phyloP scores from a whole-genome alignment of 2,797 vertebrate species.

The Valencia hispanica region DNA sequence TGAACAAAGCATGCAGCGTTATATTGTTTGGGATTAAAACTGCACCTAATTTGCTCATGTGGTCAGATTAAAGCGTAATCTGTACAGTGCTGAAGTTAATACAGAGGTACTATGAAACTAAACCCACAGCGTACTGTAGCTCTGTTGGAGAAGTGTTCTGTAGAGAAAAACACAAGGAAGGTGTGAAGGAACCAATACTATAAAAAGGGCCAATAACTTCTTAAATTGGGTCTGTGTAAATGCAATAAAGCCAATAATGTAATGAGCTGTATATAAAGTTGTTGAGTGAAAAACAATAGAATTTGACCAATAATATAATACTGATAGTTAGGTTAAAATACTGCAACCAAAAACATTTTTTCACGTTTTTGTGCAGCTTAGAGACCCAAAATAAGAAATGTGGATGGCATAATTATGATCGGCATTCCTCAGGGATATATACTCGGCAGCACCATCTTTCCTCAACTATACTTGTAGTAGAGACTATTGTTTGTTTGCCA shows the following conservation, averaged over 20 bases:
- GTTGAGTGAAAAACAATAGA: neutral
- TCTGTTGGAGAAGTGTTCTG: neutral
- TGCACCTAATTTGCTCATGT: conserved; percentile 4
- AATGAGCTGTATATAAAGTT: neutral
- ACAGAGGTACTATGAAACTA: conserved; percentile 13
- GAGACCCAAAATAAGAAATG: neutral
- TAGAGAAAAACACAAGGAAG: neutral
- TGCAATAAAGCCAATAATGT: neutral
- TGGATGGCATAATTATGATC: neutral
- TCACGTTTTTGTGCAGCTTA: neutral
- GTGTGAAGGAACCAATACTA: neutral
- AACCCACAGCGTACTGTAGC: conserved; percentile 1
- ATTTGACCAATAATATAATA: neutral
- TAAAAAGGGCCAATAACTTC: neutral
- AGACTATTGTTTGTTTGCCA: neutral
- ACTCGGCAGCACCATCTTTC: neutral
- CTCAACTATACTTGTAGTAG: neutral
- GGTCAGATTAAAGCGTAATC: conserved; percentile 12
- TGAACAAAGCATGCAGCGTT: neutral
- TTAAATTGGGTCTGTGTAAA: neutral
- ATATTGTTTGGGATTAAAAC: conserved; percentile 29
- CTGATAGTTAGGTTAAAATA: neutral
- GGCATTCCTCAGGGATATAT: neutral
- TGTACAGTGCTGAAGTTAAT: conserved; percentile 6
- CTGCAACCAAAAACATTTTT: too few species aligned